Percentiles rank a stretch among this genome's conserved stretches.
Conservation (phyloP, 2,888 invertebrate genomes). For the Eilema sororculum region DNA sequence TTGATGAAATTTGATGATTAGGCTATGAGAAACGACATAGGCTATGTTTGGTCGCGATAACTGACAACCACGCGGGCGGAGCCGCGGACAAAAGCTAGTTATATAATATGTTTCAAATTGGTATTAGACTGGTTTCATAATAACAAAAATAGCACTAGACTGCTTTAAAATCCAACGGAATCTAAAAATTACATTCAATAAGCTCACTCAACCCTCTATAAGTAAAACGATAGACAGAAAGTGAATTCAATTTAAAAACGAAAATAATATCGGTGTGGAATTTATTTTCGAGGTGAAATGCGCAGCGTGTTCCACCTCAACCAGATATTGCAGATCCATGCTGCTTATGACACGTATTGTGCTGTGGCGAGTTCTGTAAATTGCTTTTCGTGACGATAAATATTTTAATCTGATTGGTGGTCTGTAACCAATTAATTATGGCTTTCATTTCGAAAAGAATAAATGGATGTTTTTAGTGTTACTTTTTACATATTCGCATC, state of each 20-base stretch:
- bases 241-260: conserved; percentile 49
- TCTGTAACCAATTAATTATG: conserved; percentile 83
- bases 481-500: too few relatives aligned
- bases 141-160: not conserved
- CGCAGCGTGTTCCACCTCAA: conserved; percentile 68
- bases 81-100: too few relatives aligned
- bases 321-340: conserved; percentile 78
- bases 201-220: not conserved
- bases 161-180: not conserved
- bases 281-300: conserved; percentile 69
- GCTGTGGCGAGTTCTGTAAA: conserved; percentile 82
- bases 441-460: conserved; percentile 69
- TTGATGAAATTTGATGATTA: too few relatives aligned
- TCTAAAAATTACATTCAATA: conserved; percentile 1
- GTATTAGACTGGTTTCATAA: not conserved
- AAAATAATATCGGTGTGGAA: conserved; percentile 60
- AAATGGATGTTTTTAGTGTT: not conserved
- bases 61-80: too few relatives aligned
- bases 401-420: conserved; percentile 85
- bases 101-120: too few relatives aligned
- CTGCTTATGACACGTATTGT: conserved; percentile 81
- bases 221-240: conserved; percentile 39
- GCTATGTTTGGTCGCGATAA: too few relatives aligned
- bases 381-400: conserved; percentile 85
- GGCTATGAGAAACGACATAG: too few relatives aligned